Base-by-base conservation (phyloP, 2,797 vertebrate species). In the Saxicola maurus region DNA sequence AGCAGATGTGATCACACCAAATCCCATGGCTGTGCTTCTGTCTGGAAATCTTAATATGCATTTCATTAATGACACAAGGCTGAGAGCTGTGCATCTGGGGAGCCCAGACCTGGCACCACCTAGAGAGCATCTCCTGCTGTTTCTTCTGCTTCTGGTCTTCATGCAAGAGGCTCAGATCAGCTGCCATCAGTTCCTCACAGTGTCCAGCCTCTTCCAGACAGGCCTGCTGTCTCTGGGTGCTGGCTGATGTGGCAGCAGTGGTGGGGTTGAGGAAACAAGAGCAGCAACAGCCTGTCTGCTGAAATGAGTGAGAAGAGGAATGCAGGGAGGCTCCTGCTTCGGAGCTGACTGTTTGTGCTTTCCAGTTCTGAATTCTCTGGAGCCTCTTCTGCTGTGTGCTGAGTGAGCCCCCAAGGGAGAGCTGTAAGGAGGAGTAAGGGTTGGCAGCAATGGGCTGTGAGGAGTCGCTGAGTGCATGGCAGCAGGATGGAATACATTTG, bases 11-110 rank as follows among this genome's bases (percentile, higher is more conserved):
- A n/a, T 52, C 28, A 13, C 42, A 9, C 20, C 17, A 73, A 42
- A 21, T 61, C 23, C 35, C 30, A 1, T 23, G 40, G 3, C 46
- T 81, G n/a, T 1, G 3, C 27, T 78, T 35, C 9, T 21, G 20
- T 49, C 10, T 0, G 2, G 31, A 31, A 43, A 11, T 55, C 43
- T 65, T 19, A 3, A 38, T 17, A 11, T 31, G 23, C 10, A 0
- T 85, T 84, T 87, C 10, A 12, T 61, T 46, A 28, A 11, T 6
- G 16, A 52, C 42, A 10, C 19, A 6, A 27, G 15, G 20, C 60
- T 67, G 21, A 8, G 62, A 40, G 33, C 60, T 33, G 16, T 28
- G 19, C 4, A 0, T 48, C 10, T 16, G 2, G 19, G 6, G n/a
- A 51, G 9, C 27, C n/a, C 3, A 3, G 55, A 27, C 31, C 55